Conservation (phyloP, 2,888 invertebrate species). For the Plagodis dolabraria region DNA sequence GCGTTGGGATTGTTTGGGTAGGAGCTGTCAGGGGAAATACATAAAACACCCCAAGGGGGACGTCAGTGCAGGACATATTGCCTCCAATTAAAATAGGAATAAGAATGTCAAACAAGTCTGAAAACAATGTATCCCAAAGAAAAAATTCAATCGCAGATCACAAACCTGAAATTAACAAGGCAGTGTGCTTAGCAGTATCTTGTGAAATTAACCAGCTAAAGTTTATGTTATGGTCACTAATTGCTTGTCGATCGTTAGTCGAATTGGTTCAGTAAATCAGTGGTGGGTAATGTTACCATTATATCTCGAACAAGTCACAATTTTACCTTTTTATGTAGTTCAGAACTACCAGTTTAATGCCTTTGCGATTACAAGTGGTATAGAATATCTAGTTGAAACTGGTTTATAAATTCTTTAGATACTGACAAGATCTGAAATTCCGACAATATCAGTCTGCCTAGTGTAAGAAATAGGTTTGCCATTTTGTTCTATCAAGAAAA, state of each 20-base stretch:
- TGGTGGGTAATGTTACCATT: background rate
- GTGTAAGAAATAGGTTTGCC: no score
- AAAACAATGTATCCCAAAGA: background rate
- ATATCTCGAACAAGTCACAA: background rate
- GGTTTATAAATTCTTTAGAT: background rate
- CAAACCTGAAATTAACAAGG: background rate
- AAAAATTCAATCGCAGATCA: background rate
- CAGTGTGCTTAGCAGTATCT: background rate
- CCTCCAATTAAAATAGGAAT: no score
- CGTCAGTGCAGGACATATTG: no score
- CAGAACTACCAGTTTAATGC: background rate
- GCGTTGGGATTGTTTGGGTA: no score
- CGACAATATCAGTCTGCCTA: no score
- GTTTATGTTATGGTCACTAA: slow-evolving; percentile 24
- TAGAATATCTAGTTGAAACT: no score
- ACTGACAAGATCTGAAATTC: no score
- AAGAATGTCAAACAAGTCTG: no score
- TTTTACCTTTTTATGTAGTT: slow-evolving; percentile 3
- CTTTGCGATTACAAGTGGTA: no score
- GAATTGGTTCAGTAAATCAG: slow-evolving; percentile 14
- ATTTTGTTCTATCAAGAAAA: no score
- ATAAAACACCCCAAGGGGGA: no score
- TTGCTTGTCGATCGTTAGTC: slow-evolving; percentile 10
- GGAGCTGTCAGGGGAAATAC: no score
- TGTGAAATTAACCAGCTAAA: slow-evolving; percentile 8